Evolutionary conservation across 2,113 vertebrate genomes (phyloP), one percentile per base, ranked within the genome.

Genomic region (Pelmatolapia mariae): DNA sequence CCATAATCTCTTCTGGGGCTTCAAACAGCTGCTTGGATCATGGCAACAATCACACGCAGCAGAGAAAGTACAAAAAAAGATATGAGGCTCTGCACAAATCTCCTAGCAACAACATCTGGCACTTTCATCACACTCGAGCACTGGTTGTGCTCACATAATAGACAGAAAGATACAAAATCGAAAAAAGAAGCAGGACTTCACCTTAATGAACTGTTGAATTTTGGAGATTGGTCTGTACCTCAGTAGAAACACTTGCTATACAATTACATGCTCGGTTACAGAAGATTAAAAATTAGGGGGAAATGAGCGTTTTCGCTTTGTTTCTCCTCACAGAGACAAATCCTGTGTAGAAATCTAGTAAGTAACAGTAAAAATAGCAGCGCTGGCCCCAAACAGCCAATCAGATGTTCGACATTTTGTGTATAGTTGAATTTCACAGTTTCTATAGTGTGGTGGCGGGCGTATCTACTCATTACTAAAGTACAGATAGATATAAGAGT

Each of bases 71-170:
- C 54, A 88, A 86, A 85, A 89, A 89, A 79, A 86, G 81, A 91
- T 76, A 82, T 29, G 56, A 81, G 80, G 80, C 87, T 83, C 63
- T 29, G 86, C 59, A 84, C 82, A 91, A 91, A 91, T 93, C 90
- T 93, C 89, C 80, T 84, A 87, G 86, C 84, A 90, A 91, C 86
- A 87, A 90, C 88, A 91, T 92, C 89, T 86, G 87, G 86, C 79
- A 36, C 91, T 89, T 87, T 92, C 81, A 87, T 93, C 79, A 85
- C 3, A 12, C 24, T 87, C n/a, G 16, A 68, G 40, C 31, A 56
- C 78, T 81, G 85, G 47, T 18, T 87, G 79, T 56, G 83, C 54
- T 89, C 33, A 71, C 89, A 83, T 63, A 63, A 79, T 10, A 43
- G 81, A 81, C 33, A 56, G 36, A 85, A 50, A 29, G 66, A 81